phyloP scores from a whole-genome alignment of 2,797 vertebrate genomes.

The Notolabrus celidotus region DNA sequence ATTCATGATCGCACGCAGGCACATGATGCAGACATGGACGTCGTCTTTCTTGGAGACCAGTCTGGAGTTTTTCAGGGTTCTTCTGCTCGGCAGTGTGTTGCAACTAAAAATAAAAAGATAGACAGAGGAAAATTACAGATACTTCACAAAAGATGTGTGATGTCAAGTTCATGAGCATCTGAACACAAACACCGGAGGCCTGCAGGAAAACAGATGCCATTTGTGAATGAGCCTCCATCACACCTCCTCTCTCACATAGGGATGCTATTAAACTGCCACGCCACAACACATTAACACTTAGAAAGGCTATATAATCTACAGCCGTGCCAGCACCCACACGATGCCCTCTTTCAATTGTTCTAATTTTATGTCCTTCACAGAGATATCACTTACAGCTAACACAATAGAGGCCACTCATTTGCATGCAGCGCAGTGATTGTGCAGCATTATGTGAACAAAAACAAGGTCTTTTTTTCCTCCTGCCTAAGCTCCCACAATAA shows the following conservation, averaged over 20 bases:
- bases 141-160: background rate
- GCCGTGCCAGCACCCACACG: slow-evolving; percentile 37
- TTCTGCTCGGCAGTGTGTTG: slow-evolving; percentile 94
- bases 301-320: slow-evolving; percentile 67
- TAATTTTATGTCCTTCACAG: slow-evolving; percentile 69
- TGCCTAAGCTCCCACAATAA: slow-evolving; percentile 36
- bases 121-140: background rate
- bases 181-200: slow-evolving; percentile 21
- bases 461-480: slow-evolving; percentile 43
- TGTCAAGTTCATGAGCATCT: slow-evolving; percentile 12
- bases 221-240: slow-evolving; percentile 41
- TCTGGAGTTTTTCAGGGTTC: slow-evolving; percentile 95
- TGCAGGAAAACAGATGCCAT: slow-evolving; percentile 60
- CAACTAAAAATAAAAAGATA: slow-evolving; percentile 76
- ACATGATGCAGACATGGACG: slow-evolving; percentile 99
- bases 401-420: slow-evolving; percentile 78
- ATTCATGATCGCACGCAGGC: slow-evolving; percentile 98
- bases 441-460: slow-evolving; percentile 60
- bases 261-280: slow-evolving; percentile 65
- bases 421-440: slow-evolving; percentile 75
- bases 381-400: slow-evolving; percentile 69
- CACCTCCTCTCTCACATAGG: slow-evolving; percentile 46
- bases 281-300: slow-evolving; percentile 63
- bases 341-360: slow-evolving; percentile 67
- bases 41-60: slow-evolving; percentile 97